Evolutionary conservation across 2,113 vertebrate genomes (phyloP), one percentile per base, ranked within the genome.

Genomic region (Oxyura jamaicensis): DNA sequence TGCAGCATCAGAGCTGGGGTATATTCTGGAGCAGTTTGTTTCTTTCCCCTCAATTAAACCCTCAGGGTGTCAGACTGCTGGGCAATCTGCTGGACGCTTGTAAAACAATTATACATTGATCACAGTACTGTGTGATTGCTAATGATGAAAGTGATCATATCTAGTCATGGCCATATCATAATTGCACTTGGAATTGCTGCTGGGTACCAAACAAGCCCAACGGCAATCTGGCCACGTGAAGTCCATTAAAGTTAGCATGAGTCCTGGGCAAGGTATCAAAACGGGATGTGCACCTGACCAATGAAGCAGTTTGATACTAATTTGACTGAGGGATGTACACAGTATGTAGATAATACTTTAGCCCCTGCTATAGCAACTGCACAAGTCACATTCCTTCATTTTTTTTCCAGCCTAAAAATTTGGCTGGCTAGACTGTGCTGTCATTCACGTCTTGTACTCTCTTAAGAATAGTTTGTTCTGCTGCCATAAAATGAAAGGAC

Each of bases 341-440:
- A 58, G 75, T 10, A 10, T 76, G 56, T 29, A 23, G 88, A 31
- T 53, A 50, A 73, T 53, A 6, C 76, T 88, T 46, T 80, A 48
- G 39, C 63, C 71, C 36, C 82, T 73, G 8, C 56, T 53, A 35
- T 1, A 72, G 71, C 71, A 68, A 26, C 58, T 21, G 22, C 82
- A 58, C 48, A 4, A 91, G 53, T 86, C 11, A 0, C 26, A 58
- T 60, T 79, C 56, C 66, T 79, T 85, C 23, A 1, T 41, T 25
- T 17, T 85, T 83, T 78, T 39, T 82, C 17, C 53, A 73, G 85
- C 83, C 83, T 76, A 23, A 39, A 87, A 52, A 60, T 31, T 28
- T 69, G 92, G 50, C 92, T 85, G 92, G 66, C 48, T 91, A 35
- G 85, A 33, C 86, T 67, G 1, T 4, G 82, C 76, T 91, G 90